These are phyloP conservation scores for Drosophila tsacasi DNA, from an alignment of 1,140 invertebrate species.

Conservation along the genomic window DNA sequence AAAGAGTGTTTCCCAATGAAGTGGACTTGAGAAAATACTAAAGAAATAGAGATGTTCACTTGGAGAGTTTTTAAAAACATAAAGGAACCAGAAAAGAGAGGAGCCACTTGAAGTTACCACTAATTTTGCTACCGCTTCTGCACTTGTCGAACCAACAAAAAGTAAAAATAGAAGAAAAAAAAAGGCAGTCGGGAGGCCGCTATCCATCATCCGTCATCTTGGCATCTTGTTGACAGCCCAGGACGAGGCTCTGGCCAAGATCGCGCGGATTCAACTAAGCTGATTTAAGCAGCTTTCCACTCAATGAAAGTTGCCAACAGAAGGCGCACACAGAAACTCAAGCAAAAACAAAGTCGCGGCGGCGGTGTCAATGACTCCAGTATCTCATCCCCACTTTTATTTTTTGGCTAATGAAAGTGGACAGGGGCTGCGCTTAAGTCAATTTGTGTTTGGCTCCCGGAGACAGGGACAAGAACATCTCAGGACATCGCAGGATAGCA, in stretches of 20 bases:
- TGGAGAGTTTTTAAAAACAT: background rate
- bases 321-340: slow-evolving; percentile 3
- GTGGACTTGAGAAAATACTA: background rate
- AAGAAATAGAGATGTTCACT: background rate
- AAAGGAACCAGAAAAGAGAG: background rate
- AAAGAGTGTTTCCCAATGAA: background rate
- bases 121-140: slow-evolving; percentile 13
- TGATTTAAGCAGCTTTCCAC: slow-evolving; percentile 62
- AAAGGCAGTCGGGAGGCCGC: background rate
- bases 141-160: slow-evolving; percentile 4
- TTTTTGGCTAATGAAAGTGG: slow-evolving; percentile 59
- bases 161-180: background rate
- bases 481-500: slow-evolving; percentile 15
- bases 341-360: slow-evolving; percentile 9
- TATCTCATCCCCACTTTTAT: too few species aligned
- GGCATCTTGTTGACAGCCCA: slow-evolving; percentile 46
- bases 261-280: slow-evolving; percentile 53
- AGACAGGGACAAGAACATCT: slow-evolving; percentile 7
- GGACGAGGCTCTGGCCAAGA: slow-evolving; percentile 11
- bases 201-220: slow-evolving; percentile 36
- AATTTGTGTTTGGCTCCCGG: slow-evolving; percentile 60
- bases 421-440: slow-evolving; percentile 64
- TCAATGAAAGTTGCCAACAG: slow-evolving; percentile 52
- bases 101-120: slow-evolving; percentile 2
- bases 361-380: slow-evolving; percentile 66